Percentiles rank a stretch among this genome's conserved stretches.
phyloP scores from a whole-genome alignment of 2,797 vertebrate species.

The Lithobates sylvaticus region DNA sequence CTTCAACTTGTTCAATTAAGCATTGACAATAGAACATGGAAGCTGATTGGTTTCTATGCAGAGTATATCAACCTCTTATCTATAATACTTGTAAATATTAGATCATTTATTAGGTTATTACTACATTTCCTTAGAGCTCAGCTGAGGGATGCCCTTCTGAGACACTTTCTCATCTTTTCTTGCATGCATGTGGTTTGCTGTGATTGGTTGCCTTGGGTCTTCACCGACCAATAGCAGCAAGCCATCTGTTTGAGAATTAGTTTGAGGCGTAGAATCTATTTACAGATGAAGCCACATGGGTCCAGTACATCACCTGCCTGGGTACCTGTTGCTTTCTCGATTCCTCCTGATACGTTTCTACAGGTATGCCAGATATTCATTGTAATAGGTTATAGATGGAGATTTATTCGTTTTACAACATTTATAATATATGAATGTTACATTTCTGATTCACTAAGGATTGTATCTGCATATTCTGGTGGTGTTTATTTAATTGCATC shows the following conservation, averaged over 20 bases:
- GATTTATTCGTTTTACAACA: not conserved
- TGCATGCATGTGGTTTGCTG: constrained; percentile 73
- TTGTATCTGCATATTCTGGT: not conserved
- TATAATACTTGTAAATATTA: no score
- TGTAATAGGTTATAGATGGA: not conserved
- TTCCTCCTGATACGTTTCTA: not conserved
- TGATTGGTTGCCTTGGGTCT: constrained; percentile 70
- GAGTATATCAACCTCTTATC: no score
- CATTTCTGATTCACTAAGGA: not conserved
- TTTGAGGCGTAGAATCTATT: constrained; percentile 37
- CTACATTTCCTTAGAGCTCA: not conserved
- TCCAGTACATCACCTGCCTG: constrained; percentile 23
- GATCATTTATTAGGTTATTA: no score
- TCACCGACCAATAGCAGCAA: constrained; percentile 76
- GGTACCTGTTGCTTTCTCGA: constrained; percentile 8
- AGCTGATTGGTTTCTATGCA: no score
- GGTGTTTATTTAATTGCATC: no score
- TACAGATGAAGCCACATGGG: not conserved
- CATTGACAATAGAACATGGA: no score
- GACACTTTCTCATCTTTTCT: not conserved
- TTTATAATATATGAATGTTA: not conserved
- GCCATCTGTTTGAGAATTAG: constrained; percentile 81
- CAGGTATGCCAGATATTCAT: not conserved
- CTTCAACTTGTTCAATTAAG: no score
- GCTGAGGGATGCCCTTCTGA: not conserved